A percentile compares a stretch with the other conserved stretches of the same genome.
phyloP scores from a whole-genome alignment of 2,797 vertebrate genomes.

The Xenops minutus region DNA sequence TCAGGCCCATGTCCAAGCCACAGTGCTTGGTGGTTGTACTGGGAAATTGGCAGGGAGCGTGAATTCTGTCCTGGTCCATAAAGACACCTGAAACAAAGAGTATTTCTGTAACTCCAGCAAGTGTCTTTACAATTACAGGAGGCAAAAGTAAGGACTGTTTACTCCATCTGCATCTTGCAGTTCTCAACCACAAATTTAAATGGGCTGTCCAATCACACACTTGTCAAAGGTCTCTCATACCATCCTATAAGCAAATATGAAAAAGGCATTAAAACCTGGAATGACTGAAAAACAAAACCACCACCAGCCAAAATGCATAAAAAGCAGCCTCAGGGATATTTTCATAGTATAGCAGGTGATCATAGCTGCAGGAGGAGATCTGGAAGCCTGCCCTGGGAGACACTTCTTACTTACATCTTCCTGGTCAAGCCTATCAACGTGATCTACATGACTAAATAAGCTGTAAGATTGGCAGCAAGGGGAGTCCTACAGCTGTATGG shows the following conservation, averaged over 20 bases:
- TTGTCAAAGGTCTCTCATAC: background rate
- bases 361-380: background rate
- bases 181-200: background rate
- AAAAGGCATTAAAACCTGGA: background rate
- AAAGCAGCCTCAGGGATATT: background rate
- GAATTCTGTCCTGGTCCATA: background rate
- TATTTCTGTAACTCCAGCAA: background rate
- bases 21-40: background rate
- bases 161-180: background rate
- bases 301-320: background rate
- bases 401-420: background rate
- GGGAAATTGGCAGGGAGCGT: background rate
- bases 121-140: background rate
- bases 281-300: background rate
- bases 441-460: background rate
- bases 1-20: background rate
- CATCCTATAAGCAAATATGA: background rate
- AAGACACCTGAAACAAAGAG: background rate
- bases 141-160: background rate
- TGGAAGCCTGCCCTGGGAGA: background rate
- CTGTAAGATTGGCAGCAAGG: background rate
- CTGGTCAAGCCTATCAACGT: background rate
- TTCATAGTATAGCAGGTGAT: background rate
- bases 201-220: background rate
- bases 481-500: background rate